Base-by-base conservation (phyloP, 1,140 invertebrate species). In the Ceratitis capitata region DNA sequence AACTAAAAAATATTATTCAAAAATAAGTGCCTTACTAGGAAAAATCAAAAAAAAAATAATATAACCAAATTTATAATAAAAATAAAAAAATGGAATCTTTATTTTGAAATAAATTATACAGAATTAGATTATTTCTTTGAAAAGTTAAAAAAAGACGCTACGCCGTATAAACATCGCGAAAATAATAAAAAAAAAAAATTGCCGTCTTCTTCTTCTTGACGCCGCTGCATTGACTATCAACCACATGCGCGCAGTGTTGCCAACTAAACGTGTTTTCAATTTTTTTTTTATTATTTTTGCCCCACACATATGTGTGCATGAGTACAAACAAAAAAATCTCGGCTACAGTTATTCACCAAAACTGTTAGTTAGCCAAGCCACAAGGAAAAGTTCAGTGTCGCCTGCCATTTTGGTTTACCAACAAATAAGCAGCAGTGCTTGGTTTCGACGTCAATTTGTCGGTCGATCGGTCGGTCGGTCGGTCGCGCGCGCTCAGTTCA, bases 351-450 rank as follows among this genome's bases (percentile, higher is more conserved):
- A 45, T 26, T 6, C 9, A n/a, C 1, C 14, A 78, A 7, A 19
- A 32, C 12, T 14, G 9, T 53, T 61, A 61, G 56, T 39, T 74
- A 42, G 39, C 23, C 0, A 12, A 78, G 45, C 69, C 42, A 78
- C 69, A 39, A 12, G 16, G n/a, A n/a, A 78, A 78, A 78, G 69
- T 26, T 78, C 69, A 78, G 69, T 78, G 69, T 23, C 69, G 42
- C 69, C 19, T 45, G 42, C 32, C n/a, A 19, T 42, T 78, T 42
- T 35, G 42, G 61, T 3, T 29, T 69, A 5, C 16, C n/a, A 39
- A 69, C 61, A 35, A 69, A 39, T 32, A 61, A 6, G 26, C 56
- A 32, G 3, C 51, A n/a, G 9, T 53, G 0, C 9, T 12, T 19
- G 14, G 51, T 19, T 19, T 53, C 16, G 4, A 19, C n/a, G n/a